A percentile compares a stretch with the other conserved stretches of the same genome.
phyloP scores from a whole-genome alignment of 2,113 vertebrate genomes.

The Eptesicus fuscus region DNA sequence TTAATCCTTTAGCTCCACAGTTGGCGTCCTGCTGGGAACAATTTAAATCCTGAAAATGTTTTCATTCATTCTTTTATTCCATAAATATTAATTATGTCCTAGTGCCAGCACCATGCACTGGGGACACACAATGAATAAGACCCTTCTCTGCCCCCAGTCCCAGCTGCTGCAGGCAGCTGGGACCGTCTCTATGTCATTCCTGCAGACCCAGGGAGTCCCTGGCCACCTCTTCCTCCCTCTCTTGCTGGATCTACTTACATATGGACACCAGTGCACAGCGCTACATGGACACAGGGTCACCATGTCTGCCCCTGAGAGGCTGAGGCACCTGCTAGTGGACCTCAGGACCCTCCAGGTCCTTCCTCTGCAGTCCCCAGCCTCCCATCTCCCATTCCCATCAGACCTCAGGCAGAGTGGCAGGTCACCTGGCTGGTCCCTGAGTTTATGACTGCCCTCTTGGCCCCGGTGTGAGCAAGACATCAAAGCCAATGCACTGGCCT shows the following conservation, averaged over 20 bases:
- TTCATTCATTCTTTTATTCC: not conserved
- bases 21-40: not conserved
- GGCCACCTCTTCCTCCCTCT: not conserved
- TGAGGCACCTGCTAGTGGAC: not conserved
- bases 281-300: not conserved
- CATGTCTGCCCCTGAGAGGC: not conserved
- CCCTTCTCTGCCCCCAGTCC: not conserved
- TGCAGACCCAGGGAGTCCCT: not conserved
- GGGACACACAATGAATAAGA: not conserved
- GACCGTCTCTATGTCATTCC: not conserved
- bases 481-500: not conserved
- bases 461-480: not conserved
- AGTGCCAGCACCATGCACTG: not conserved
- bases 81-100: not conserved
- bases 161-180: not conserved
- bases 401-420: not conserved
- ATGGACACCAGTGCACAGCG: fast-evolving
- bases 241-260: not conserved
- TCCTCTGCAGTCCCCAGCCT: not conserved
- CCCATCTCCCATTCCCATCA: not conserved
- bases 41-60: not conserved
- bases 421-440: not conserved
- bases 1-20: not conserved
- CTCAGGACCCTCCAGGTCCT: not conserved
- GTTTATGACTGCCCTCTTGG: not conserved